Base-by-base conservation (phyloP, 1,140 invertebrate genomes). In the Orius insidiosus region DNA sequence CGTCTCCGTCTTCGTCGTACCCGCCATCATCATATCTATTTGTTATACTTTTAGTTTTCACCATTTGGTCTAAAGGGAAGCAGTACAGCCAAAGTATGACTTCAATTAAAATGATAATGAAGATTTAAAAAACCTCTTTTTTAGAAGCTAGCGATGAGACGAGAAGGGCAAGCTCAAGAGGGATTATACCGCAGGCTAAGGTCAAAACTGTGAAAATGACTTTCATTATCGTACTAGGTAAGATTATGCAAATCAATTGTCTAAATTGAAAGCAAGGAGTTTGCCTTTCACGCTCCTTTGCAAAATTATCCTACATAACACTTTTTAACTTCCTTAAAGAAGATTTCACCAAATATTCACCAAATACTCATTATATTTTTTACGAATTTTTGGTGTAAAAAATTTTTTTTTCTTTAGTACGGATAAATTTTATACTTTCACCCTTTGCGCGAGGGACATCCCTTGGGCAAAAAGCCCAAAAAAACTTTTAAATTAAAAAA, bases 151-250 rank as follows among this genome's bases (percentile, higher is more conserved):
- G 18, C 19, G 49, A 54, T 38, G 72, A 76, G 51, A 68, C 68
- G 7, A 59, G 79, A 30, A 66, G 80, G 46, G 80, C 78, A 2
- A 82, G 79, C 43, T 81, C 79, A 0, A 66, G 84, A 49, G 87
- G 88, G 31, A 74, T 93, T 15, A 93, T 94, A 58, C 87, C 87
- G 1, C 70, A 83, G 53, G 88, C 89, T 7, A 92, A 92, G 66
- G 86, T 94, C 49, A 88, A 92, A 65, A 93, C 87, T 13, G 81
- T 93, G 35, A 94, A 94, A 64, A 93, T 94, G 88, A 93, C 89
- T 1, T 79, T 93, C 52, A 85, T 89, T 45, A 93, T 92, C 56
- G 86, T 93, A 51, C 83, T 90, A 58, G 83, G 85, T 87, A 64
- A 75, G 74, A 24, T 24, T 24, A 24, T 24, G 24, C 24, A 24